Evolutionary conservation across 2,797 vertebrate species (phyloP), one percentile per base, ranked within the genome.

Genomic region (Myiotriccus ornatus): DNA sequence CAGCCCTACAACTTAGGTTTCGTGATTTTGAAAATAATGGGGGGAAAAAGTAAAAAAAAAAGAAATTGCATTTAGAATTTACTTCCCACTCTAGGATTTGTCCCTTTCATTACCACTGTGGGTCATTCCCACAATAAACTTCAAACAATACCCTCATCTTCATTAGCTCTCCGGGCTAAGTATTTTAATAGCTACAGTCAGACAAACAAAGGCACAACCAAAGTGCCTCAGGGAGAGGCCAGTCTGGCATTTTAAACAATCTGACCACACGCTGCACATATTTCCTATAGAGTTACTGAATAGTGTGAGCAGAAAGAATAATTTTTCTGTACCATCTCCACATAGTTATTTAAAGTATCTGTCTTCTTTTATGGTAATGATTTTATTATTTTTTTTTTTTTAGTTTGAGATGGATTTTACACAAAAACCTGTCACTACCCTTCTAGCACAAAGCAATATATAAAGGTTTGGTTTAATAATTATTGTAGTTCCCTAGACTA

Each of bases 391-490:
- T 76, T 67, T 50, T 76, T 92, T 95, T 50, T 78, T 92, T 94
- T 57, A 78, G 93, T 94, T 82, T 62, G 68, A 90, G 73, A 87
- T 87, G 92, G 96, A 92, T 94, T 94, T 92, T 69, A 80, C 75
- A 55, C 57, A 53, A 94, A 93, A 95, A 63, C 12, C 63, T 81
- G 80, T 70, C 92, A 91, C 53, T 34, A 83, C 20, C 53, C 83
- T 88, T 93, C 88, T 55, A 93, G 83, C 63, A 79, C 77, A 90
- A 93, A 93, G 82, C 59, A 80, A 47, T 70, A 81, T 27, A 62
- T 44, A 73, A 91, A 53, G 68, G 57, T 74, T 96, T 95, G 94
- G 89, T 95, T 95, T 95, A 87, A 90, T 87, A 93, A 98, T 96
- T 87, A 95, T 69, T 94, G 97, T 76, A 89, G 84, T 59, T 91